Evolutionary conservation across 2,797 vertebrate genomes (phyloP).

Genomic region (Menidia menidia): DNA sequence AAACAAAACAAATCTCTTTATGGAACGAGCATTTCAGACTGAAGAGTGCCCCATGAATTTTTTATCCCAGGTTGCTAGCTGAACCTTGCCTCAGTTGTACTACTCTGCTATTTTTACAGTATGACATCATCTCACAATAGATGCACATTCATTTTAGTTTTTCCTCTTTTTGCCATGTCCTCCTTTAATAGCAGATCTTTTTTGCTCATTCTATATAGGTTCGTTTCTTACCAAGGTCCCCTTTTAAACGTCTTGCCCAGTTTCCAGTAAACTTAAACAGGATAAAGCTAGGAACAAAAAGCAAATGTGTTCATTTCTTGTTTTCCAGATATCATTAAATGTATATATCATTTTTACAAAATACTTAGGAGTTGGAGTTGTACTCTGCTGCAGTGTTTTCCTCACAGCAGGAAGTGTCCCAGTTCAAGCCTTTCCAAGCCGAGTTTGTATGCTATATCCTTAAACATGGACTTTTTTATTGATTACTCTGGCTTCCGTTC

Average conservation of each 20-base stretch:
- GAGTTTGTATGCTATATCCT: too few species aligned
- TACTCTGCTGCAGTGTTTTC: too few species aligned
- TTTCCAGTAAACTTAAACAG: too few species aligned
- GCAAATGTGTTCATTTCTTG: too few species aligned
- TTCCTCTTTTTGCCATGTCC: background rate
- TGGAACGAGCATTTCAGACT: background rate
- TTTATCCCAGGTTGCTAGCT: constrained; percentile 1
- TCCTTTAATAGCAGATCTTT: background rate
- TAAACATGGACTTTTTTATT: too few species aligned
- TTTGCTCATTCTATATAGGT: background rate
- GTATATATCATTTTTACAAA: too few species aligned
- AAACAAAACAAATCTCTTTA: constrained; percentile 15
- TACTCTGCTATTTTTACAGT: background rate
- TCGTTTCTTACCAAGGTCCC: background rate
- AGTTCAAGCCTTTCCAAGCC: too few species aligned
- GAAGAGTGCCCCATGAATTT: constrained; percentile 8
- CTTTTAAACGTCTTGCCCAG: background rate
- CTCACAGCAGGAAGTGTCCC: too few species aligned
- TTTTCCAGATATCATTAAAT: too few species aligned
- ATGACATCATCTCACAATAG: background rate
- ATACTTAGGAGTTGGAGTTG: too few species aligned
- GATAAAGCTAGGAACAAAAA: too few species aligned
- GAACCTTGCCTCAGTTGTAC: background rate
- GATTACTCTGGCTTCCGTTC: too few species aligned
- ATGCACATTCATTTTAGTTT: background rate